Evolutionary conservation across 2,797 vertebrate genomes (phyloP).

Genomic region (Coregonus suidteri): DNA sequence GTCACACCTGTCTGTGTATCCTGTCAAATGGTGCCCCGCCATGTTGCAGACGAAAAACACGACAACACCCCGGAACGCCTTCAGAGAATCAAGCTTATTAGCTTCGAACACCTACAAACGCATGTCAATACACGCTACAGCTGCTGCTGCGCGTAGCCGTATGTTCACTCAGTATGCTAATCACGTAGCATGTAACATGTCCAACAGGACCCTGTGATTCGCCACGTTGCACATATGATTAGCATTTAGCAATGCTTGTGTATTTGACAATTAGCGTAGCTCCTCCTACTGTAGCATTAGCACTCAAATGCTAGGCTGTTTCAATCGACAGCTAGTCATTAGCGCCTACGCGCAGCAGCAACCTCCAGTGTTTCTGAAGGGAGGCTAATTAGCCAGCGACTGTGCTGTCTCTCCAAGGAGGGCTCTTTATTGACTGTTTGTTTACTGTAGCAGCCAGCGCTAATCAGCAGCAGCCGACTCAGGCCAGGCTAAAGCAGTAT

Average conservation of each 20-base stretch:
- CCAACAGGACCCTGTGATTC: neutral
- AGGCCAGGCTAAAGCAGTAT: neutral
- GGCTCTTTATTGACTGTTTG: constrained; percentile 15
- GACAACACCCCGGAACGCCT: neutral
- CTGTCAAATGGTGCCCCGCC: too few relatives aligned
- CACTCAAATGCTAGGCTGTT: neutral
- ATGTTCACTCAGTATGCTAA: neutral
- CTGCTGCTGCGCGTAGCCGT: neutral
- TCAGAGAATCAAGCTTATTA: neutral
- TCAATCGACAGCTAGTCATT: neutral
- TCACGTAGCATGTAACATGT: neutral
- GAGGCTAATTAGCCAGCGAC: constrained; percentile 20
- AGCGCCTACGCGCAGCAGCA: neutral
- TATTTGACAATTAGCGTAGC: neutral
- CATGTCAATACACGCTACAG: neutral
- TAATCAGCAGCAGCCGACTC: neutral
- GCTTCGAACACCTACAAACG: neutral
- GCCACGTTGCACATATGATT: neutral
- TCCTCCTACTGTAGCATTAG: neutral
- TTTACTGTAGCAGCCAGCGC: constrained; percentile 2
- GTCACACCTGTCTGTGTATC: too few relatives aligned
- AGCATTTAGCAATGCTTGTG: neutral
- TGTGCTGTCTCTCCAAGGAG: constrained; percentile 5
- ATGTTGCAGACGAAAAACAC: neutral
- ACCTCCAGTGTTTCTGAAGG: constrained; percentile 5